These are phyloP conservation scores for Bombyx mandarina DNA, from an alignment of 1,140 invertebrate genomes.

Conservation along the genomic window DNA sequence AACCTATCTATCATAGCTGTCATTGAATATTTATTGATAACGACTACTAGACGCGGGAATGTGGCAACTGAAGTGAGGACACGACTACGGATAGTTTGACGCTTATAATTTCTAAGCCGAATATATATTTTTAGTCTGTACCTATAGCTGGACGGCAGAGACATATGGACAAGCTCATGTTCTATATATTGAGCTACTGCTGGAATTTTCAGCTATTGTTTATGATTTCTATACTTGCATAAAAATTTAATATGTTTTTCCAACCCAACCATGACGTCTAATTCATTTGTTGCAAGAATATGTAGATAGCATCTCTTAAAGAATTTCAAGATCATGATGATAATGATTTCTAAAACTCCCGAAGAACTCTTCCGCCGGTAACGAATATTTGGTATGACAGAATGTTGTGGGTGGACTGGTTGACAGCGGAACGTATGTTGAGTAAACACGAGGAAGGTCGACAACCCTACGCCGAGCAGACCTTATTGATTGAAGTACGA, in stretches of 20 bases:
- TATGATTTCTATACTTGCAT: no score
- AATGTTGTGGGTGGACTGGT: constrained; percentile 57
- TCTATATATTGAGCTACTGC: no score
- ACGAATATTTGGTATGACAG: constrained; percentile 35
- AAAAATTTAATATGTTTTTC: no score
- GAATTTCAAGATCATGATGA: no score
- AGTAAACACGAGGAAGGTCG: constrained; percentile 47
- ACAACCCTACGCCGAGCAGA: constrained; percentile 28
- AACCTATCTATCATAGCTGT: constrained; percentile 57
- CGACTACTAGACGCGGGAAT: constrained; percentile 26
- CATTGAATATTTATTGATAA: constrained; percentile 41
- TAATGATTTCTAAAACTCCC: constrained; percentile 7
- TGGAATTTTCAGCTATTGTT: no score
- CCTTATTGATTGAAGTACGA: constrained; percentile 40
- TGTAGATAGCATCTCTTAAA: no score
- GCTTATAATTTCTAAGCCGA: background rate
- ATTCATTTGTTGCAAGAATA: no score
- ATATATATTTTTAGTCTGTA: no score
- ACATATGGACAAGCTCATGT: no score
- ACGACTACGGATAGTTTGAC: background rate
- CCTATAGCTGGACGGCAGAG: no score
- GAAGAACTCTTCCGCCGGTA: constrained; percentile 25
- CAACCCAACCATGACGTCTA: no score
- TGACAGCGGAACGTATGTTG: constrained; percentile 33
- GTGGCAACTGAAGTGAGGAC: background rate